Conservation (phyloP, 2,113 vertebrate genomes). For the Pungitius pungitius region DNA sequence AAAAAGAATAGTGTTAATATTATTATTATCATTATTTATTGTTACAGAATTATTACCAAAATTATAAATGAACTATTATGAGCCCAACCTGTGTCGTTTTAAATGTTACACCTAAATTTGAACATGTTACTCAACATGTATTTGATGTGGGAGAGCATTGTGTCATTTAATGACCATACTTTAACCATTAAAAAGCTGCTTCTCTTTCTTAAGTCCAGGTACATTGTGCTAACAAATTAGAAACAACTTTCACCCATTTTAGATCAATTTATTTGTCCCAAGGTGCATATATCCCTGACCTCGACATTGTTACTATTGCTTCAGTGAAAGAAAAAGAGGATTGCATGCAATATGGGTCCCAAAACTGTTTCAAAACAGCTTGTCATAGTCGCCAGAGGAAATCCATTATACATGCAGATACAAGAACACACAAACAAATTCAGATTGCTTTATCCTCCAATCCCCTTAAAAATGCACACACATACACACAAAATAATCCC, state of each 20-base stretch:
- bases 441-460: conserved; percentile 28
- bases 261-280: not conserved
- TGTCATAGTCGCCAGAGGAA: not conserved
- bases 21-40: too few relatives aligned
- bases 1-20: not conserved
- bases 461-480: conserved; percentile 34
- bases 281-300: not conserved
- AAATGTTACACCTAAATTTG: not conserved
- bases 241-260: not conserved
- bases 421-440: not conserved
- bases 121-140: not conserved
- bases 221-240: not conserved
- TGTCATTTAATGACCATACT: not conserved
- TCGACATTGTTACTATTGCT: not conserved
- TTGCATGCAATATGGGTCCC: not conserved
- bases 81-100: not conserved
- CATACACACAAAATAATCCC: conserved; percentile 42
- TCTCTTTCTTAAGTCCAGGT: not conserved
- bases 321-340: not conserved
- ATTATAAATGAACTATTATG: not conserved
- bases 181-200: not conserved
- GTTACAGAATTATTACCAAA: not conserved
- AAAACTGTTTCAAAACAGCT: not conserved
- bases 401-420: conserved; percentile 20
- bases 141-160: not conserved